Base-by-base conservation (phyloP, 2,113 vertebrate species). In the Syrrhaptes paradoxus region DNA sequence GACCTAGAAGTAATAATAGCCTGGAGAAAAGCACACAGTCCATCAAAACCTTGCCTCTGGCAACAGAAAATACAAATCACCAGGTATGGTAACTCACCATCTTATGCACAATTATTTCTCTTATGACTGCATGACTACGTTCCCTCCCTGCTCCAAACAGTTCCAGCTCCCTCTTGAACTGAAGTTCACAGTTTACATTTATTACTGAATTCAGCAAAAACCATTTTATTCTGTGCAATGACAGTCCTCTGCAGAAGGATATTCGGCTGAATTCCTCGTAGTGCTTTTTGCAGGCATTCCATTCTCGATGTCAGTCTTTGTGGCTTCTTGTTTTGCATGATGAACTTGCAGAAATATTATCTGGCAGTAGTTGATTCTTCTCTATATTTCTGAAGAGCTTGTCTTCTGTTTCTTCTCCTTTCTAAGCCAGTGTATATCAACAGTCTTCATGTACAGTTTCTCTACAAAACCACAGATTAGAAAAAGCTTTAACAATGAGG, bases 41-140 rank as follows among this genome's bases (percentile, higher is more conserved):
- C 67, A 89, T 93, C 89, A 95, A 96, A 97, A 62, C 70, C 75
- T 87, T 91, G 63, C 66, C 61, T 87, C 81, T 88, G 57, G 92
- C 82, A 82, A 74, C 73, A 75, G 79, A 85, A 93, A 89, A 91
- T 87, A 89, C 66, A 93, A 97, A 96, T 97, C 76, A 94, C 79
- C 73, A 86, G 92, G 78, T 91, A 89, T 68, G 68, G 85, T 96
- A 89, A 75, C 90, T 95, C 61, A 91, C 87, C 54, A 54, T 89
- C 92, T 91, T 87, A 90, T 85, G 74, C 52, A 89, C 84, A 95
- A 79, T 96, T 97, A 62, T 94, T 55, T 94, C 66, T 90, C 88
- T 93, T 91, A 68, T 48, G 59, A 45, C 82, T 68, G 85, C 49
- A 49, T 54, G 57, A 76, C 57, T 86, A 68, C 88, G 51, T 96